Evolutionary conservation across 1,140 invertebrate species (phyloP).

Genomic region (Cydia strobilella): DNA sequence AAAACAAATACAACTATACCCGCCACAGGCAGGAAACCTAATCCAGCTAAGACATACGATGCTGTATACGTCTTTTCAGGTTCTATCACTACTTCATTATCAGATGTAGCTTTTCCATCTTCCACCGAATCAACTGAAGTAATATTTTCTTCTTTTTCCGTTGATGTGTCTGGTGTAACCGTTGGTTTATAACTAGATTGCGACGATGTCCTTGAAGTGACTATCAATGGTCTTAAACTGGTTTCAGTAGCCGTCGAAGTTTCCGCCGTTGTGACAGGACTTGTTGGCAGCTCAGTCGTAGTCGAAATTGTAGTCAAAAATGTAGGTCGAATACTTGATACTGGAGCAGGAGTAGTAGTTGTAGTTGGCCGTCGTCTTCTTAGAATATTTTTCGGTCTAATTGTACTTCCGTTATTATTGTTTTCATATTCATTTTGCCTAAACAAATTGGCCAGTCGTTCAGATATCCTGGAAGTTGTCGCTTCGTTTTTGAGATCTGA

Average conservation of each 20-base stretch:
- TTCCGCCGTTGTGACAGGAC: slow-evolving; percentile 41
- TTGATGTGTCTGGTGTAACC: slow-evolving; percentile 49
- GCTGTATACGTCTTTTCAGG: slow-evolving; percentile 80
- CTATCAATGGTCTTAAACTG: slow-evolving; percentile 53
- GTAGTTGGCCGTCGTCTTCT: slow-evolving; percentile 69
- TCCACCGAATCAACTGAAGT: not conserved
- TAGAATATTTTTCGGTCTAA: slow-evolving; percentile 72
- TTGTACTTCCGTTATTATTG: slow-evolving; percentile 51
- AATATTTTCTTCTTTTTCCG: slow-evolving; percentile 43
- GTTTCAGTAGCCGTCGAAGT: slow-evolving; percentile 42
- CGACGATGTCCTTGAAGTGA: slow-evolving; percentile 61
- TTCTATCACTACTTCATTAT: slow-evolving; percentile 79
- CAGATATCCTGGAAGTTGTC: slow-evolving; percentile 58
- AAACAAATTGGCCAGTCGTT: slow-evolving; percentile 58
- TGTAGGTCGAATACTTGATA: slow-evolving; percentile 34
- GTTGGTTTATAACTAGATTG: slow-evolving; percentile 58
- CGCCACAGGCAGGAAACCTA: slow-evolving; percentile 82
- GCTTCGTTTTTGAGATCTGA: slow-evolving; percentile 53
- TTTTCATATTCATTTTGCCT: slow-evolving; percentile 54
- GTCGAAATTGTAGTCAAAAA: slow-evolving; percentile 35
- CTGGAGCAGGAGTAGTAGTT: slow-evolving; percentile 48
- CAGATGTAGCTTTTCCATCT: slow-evolving; percentile 44
- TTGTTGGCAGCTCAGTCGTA: slow-evolving; percentile 42
- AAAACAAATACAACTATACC: slow-evolving; percentile 80
- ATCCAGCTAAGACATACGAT: slow-evolving; percentile 81